Conservation (phyloP, 2,113 vertebrate species). For the Tinamus guttatus region DNA sequence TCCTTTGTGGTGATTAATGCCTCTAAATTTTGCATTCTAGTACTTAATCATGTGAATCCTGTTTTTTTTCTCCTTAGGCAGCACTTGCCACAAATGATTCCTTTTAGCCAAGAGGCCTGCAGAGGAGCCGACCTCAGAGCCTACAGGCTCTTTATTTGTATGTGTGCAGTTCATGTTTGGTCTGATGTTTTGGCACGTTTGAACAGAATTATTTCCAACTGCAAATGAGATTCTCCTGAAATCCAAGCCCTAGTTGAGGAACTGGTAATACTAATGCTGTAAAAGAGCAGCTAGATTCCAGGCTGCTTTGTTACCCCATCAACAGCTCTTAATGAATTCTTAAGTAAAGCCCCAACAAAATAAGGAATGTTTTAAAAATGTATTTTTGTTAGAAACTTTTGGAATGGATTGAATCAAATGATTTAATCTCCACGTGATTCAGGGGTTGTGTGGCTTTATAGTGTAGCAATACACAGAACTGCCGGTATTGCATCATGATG, state of each 20-base stretch:
- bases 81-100: neutral
- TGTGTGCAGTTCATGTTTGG: neutral
- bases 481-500: neutral
- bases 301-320: neutral
- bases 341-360: neutral
- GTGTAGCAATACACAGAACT: neutral
- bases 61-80: neutral
- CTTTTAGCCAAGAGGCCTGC: neutral
- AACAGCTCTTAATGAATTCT: neutral
- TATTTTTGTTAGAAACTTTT: neutral
- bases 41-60: neutral
- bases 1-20: neutral
- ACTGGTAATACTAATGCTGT: neutral
- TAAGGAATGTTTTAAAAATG: neutral
- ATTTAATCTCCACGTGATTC: neutral
- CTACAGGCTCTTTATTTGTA: neutral
- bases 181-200: neutral
- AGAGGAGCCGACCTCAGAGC: neutral
- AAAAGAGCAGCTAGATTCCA: neutral
- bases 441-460: fast-evolving
- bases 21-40: neutral
- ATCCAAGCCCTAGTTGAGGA: neutral
- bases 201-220: neutral
- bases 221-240: neutral
- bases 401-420: neutral